Evolutionary conservation across 2,888 invertebrate genomes (phyloP), one percentile per base, ranked within the genome.

Genomic region (Ametastegia equiseti): DNA sequence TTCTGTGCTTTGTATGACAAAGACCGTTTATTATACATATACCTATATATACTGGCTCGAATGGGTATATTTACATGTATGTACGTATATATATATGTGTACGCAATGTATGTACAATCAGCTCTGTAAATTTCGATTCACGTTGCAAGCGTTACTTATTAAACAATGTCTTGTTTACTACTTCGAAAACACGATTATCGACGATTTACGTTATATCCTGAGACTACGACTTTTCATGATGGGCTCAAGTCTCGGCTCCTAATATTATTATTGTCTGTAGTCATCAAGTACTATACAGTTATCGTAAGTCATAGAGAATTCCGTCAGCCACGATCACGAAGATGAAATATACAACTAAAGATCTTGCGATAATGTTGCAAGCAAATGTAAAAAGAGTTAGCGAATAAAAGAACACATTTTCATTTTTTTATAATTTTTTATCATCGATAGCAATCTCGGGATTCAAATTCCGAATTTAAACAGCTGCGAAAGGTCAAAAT

Each of bases 141-240:
- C 36, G 9, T 36, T 19, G n/a, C 11, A n/a, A 65, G 19, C n/a
- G 11, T n/a, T n/a, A 60, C 30, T 60, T 39, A 3, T 65, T 65
- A 13, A 11, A n/a, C 39, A 23, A 11, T 65, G 11, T 36, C 19
- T 65, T 65, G 39, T 36, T 39, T 65, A n/a, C 65, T 65, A 19
- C 39, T 65, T 65, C 65, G 7, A 65, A 65, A 65, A 65, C 36
- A 19, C 19, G 65, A 65, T 65, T 39, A 65, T 39, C 19, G 39
- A 9, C 36, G 65, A 65, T 65, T 65, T 39, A 36, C 39, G 39
- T n/a, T n/a, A 65, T 65, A 65, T 9, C 2, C 36, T 33, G 4
- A 60, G 30, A 60, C 30, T 60, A 30, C 6, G 30, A 27, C 60
- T 60, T 60, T 15, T 11, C 13, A 60, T 27, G 30, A 13, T 11